Conservation (phyloP, 37 sponge, comb jelly and placozoan species). For the Dysidea cf. avara region DNA sequence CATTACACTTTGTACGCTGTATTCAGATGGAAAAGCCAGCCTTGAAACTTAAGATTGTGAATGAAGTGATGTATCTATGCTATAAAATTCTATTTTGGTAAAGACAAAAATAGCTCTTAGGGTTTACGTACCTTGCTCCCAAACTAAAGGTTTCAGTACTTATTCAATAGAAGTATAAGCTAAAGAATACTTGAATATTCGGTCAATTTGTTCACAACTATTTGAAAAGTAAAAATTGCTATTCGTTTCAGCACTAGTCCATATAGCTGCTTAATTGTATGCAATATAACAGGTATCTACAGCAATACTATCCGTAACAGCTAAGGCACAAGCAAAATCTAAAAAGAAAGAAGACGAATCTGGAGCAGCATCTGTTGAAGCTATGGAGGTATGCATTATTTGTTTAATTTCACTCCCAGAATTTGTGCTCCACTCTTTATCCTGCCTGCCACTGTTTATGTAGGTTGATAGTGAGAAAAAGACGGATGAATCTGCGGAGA, state of each 20-base stretch:
- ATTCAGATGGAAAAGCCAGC: too few species aligned
- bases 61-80: neutral
- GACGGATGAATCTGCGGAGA: slow-evolving; percentile 17
- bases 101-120: neutral
- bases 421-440: neutral
- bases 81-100: neutral
- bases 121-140: too few species aligned
- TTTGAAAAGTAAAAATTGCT: too few species aligned
- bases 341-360: slow-evolving; percentile 65
- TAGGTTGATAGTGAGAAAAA: slow-evolving; percentile 8
- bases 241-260: too few species aligned
- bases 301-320: slow-evolving; percentile 94
- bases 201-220: too few species aligned
- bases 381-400: slow-evolving; percentile 22
- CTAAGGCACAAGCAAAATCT: slow-evolving; percentile 73
- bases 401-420: neutral
- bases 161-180: too few species aligned
- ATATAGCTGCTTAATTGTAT: neutral
- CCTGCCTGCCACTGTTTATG: neutral
- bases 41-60: too few species aligned
- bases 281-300: slow-evolving; percentile 76
- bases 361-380: slow-evolving; percentile 22
- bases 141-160: too few species aligned
- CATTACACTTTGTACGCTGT: too few species aligned
- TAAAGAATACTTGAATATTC: too few species aligned